These are phyloP conservation scores for Chaetoderma sp. DNA, from an alignment of 2,888 invertebrate species.

Conservation along the genomic window DNA sequence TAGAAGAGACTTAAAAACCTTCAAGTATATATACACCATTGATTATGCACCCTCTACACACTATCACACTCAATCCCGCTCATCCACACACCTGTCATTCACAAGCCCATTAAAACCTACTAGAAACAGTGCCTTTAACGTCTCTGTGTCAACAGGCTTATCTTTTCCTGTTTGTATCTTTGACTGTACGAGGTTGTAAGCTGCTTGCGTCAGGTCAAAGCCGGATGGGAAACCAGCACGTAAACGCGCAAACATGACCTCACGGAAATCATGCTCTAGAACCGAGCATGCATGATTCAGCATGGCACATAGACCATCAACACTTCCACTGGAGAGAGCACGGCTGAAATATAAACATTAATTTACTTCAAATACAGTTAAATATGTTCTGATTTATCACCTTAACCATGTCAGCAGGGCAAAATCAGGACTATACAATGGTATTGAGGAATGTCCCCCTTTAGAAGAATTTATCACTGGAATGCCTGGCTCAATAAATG, in stretches of 20 bases:
- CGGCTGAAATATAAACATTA: constrained; percentile 75
- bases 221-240: constrained; percentile 81
- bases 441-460: too few relatives aligned
- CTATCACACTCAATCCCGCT: too few relatives aligned
- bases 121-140: constrained; percentile 78
- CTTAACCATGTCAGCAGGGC: background rate
- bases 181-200: constrained; percentile 85
- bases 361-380: background rate
- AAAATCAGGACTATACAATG: background rate
- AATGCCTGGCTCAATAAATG: too few relatives aligned
- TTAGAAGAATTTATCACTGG: too few relatives aligned
- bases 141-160: constrained; percentile 79
- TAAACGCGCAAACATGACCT: constrained; percentile 80
- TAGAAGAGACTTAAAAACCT: too few relatives aligned
- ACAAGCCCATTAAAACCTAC: constrained; percentile 71
- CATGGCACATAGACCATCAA: constrained; percentile 96
- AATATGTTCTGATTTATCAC: background rate
- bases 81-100: too few relatives aligned
- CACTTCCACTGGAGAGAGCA: constrained; percentile 88
- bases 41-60: too few relatives aligned
- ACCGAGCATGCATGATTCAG: constrained; percentile 92
- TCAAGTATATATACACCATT: too few relatives aligned
- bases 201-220: constrained; percentile 74
- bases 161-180: constrained; percentile 84
- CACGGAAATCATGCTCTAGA: constrained; percentile 86